Conservation (phyloP, 2,113 vertebrate genomes). For the Lycocorax pyrrhopterus region DNA sequence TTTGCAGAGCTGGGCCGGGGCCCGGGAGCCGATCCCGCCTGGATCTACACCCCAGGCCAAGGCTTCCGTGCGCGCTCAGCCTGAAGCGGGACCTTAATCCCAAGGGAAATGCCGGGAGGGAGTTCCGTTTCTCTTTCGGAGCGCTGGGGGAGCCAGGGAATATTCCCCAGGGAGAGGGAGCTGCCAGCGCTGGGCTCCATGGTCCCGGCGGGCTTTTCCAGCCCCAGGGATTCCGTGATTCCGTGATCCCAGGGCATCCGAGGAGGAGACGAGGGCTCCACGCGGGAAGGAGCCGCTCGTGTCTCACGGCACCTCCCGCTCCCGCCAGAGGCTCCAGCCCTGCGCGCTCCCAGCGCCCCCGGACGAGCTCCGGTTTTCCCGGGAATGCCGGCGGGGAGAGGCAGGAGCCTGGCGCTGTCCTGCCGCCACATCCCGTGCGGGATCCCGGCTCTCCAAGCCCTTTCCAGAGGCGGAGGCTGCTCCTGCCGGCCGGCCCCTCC, state of each 20-base stretch:
- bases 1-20: not conserved
- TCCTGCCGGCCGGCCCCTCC: not conserved
- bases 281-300: not conserved
- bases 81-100: not conserved
- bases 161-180: not conserved
- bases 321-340: not conserved
- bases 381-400: not conserved
- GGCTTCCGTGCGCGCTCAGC: not conserved
- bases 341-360: not conserved
- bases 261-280: not conserved
- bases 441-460: not conserved
- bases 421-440: accelerated
- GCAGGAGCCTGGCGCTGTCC: not conserved
- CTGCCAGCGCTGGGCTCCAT: not conserved
- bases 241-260: accelerated
- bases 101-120: not conserved
- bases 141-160: not conserved
- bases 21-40: not conserved
- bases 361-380: not conserved
- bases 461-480: not conserved
- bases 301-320: not conserved
- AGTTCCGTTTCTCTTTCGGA: not conserved
- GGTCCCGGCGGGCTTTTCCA: not conserved
- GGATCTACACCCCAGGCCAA: not conserved
- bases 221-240: accelerated